Conservation (phyloP, 2,888 invertebrate species). For the Yponomeuta malinellus region DNA sequence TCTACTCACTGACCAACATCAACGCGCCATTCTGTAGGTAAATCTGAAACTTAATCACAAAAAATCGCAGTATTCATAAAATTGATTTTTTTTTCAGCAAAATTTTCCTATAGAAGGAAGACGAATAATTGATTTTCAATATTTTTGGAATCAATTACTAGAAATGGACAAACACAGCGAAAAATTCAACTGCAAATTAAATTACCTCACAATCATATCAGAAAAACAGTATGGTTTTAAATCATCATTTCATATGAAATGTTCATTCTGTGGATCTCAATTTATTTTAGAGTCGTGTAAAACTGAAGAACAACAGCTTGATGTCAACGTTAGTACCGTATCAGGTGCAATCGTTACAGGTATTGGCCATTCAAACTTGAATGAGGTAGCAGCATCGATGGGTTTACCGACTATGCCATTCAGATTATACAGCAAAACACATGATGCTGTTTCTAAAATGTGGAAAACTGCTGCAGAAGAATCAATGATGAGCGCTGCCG, state of each 20-base stretch:
- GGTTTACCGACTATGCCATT: too few species aligned
- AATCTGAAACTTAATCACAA: too few species aligned
- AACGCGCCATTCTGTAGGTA: too few species aligned
- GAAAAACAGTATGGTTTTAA: conserved; percentile 1
- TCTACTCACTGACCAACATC: too few species aligned
- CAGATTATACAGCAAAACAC: too few species aligned
- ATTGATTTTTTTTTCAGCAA: background rate
- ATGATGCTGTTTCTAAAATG: too few species aligned
- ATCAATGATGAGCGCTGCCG: too few species aligned
- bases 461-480: too few species aligned
- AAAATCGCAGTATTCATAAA: too few species aligned
- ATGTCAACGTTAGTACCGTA: conserved; percentile 4
- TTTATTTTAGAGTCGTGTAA: conserved; percentile 4
- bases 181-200: conserved; percentile 6
- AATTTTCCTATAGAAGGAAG: background rate
- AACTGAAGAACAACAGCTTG: conserved; percentile 1
- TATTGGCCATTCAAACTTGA: conserved; percentile 3
- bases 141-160: background rate
- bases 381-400: background rate
- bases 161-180: background rate
- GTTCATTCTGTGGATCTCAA: conserved; percentile 4
- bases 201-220: background rate
- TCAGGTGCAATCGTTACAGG: conserved; percentile 8
- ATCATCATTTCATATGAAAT: conserved; percentile 1
- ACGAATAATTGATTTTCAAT: background rate